Base-by-base conservation (phyloP, 53 echinoderm and acorn worm species). In the Stichopus horrens region DNA sequence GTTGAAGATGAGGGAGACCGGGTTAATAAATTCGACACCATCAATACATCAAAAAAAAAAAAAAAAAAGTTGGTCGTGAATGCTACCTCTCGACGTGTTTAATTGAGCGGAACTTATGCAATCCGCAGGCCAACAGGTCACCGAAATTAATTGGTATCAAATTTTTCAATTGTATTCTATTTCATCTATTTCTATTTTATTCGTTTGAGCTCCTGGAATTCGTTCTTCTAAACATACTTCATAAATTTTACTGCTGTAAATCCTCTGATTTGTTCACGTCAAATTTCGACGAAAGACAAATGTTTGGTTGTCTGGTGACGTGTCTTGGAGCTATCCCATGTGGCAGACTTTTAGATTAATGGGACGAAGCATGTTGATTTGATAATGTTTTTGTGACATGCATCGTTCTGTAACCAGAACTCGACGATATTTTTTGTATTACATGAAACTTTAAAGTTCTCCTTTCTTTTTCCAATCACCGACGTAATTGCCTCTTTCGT, bases 21-120 rank as follows among this genome's bases (percentile, higher is more conserved):
- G 18, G 18, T 55, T 4, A 57, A 81, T 81, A 57, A 56, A 56
- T 56, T 81, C 20, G 55, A 81, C 56, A 81, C 7, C 57, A 81
- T 81, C 57, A 81, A 81, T 81, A 55, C 54, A 21, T 81, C 57
- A 81, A 20, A 56, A 16, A 55, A 9, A 55, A 2, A 23, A n/a
- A 75, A 10, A 6, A 75, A 75, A 75, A 23, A 55, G 56, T 80
- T 58, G 58, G 14, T 21, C 7, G 20, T 18, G 81, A 57, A 19
- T 81, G 56, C 58, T 56, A n/a, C 81, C 81, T 57, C 81, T 81
- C 81, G 81, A 81, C 58, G 81, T 53, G 81, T 81, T 58, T 56
- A 81, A 81, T 81, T 81, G 81, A 81, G 81, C 81, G 81, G 81
- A 81, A 81, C 81, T 55, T 81, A 81, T 81, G 81, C 57, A 81